phyloP scores from a whole-genome alignment of 2,797 vertebrate species.

The Anas bernieri region DNA sequence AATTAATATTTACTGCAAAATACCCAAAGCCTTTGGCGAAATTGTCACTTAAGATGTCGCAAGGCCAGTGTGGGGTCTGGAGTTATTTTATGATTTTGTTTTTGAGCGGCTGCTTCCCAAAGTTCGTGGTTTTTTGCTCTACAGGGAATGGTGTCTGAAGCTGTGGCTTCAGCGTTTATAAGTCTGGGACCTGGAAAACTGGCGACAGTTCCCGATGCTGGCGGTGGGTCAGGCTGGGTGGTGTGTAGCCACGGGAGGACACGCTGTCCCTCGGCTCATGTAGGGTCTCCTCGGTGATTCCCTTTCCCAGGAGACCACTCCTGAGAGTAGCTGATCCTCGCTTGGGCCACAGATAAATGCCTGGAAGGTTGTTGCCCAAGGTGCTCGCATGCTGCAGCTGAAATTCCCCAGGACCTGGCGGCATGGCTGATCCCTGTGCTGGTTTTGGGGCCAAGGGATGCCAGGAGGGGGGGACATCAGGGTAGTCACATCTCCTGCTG shows the following conservation, averaged over 20 bases:
- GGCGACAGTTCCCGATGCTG: neutral
- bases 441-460: neutral
- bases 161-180: neutral
- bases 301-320: neutral
- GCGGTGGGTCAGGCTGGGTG: neutral
- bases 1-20: constrained; percentile 41
- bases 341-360: neutral
- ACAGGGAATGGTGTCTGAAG: fast-evolving
- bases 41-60: constrained; percentile 17
- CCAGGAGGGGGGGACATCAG: neutral
- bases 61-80: neutral
- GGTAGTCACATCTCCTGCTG: neutral
- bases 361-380: fast-evolving
- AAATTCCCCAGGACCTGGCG: neutral
- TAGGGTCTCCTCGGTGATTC: neutral
- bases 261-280: neutral
- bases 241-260: neutral
- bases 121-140: constrained; percentile 13
- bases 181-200: neutral
- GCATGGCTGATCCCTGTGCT: neutral
- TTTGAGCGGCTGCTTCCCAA: constrained; percentile 29
- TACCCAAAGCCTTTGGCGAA: neutral
- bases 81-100: constrained; percentile 55
- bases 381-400: neutral
- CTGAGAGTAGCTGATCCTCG: neutral